A percentile compares a stretch with the other conserved stretches of the same genome.
Evolutionary conservation across 1,140 invertebrate species (phyloP).

Genomic region (Danaus melanippus): DNA sequence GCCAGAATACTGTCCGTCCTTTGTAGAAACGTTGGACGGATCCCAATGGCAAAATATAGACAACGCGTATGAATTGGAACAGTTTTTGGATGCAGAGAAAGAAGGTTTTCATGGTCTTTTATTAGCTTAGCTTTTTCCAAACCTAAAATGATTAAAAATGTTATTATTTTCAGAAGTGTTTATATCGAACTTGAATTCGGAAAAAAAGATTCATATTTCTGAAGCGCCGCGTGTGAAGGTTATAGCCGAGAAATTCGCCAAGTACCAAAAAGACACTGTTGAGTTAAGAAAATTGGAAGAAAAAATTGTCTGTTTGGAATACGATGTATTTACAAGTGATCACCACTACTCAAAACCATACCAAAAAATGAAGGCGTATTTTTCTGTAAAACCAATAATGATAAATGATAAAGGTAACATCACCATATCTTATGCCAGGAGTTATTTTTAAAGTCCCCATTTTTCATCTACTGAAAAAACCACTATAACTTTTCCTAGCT

Average conservation of each 20-base stretch:
- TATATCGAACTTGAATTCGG: not conserved
- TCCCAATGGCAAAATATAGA: constrained; percentile 38
- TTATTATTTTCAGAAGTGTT: too few relatives aligned
- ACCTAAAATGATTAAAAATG: too few relatives aligned
- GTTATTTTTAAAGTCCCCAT: too few relatives aligned
- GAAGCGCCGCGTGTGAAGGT: constrained; percentile 43
- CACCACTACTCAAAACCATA: constrained; percentile 18
- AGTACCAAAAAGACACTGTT: constrained; percentile 45
- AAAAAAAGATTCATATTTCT: constrained; percentile 27
- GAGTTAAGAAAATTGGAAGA: constrained; percentile 51
- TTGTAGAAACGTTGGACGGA: constrained; percentile 21
- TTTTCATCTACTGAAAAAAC: too few relatives aligned
- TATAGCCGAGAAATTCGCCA: constrained; percentile 51
- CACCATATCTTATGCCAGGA: too few relatives aligned
- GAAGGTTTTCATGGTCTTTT: not conserved
- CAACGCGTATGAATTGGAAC: constrained; percentile 32
- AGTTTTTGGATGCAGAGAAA: constrained; percentile 14
- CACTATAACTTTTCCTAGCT: too few relatives aligned
- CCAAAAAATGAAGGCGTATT: constrained; percentile 49
- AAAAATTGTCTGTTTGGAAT: constrained; percentile 56
- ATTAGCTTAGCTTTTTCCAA: too few relatives aligned
- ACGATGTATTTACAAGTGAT: constrained; percentile 36
- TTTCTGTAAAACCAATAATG: constrained; percentile 35
- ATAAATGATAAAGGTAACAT: constrained; percentile 15
- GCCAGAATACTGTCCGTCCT: constrained; percentile 5